Conservation (phyloP, 2,113 vertebrate genomes). For the Malurus cyaneus region DNA sequence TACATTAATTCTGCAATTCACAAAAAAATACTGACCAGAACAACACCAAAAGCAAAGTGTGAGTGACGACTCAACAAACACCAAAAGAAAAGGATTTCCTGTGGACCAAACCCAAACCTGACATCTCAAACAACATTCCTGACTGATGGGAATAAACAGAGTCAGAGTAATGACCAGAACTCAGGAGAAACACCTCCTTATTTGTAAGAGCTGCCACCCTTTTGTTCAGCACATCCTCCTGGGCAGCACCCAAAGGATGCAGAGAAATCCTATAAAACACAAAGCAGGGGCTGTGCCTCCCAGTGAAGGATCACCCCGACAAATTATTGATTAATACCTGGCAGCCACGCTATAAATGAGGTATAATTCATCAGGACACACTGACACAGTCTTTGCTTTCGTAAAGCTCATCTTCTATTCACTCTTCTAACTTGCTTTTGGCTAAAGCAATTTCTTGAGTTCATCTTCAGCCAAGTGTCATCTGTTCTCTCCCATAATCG, state of each 20-base stretch:
- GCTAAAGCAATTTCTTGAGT: conserved; percentile 61
- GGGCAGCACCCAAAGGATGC: neutral
- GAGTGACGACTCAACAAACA: neutral
- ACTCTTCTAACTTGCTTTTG: conserved; percentile 55
- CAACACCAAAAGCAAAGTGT: fast-evolving
- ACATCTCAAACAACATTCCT: neutral
- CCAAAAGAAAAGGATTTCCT: neutral
- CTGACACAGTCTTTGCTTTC: conserved; percentile 61
- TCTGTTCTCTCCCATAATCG: conserved; percentile 57
- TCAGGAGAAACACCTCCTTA: too few relatives aligned
- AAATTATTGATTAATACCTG: conserved; percentile 49
- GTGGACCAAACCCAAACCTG: fast-evolving
- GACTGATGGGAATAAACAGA: neutral
- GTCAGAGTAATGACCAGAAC: neutral
- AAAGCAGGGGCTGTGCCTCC: neutral
- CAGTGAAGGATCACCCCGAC: neutral
- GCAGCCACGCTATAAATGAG: conserved; percentile 49
- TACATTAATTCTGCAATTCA: neutral
- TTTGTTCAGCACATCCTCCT: neutral
- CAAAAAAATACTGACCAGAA: neutral
- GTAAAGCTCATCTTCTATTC: conserved; percentile 59
- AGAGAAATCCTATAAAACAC: neutral
- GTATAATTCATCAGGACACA: conserved; percentile 40
- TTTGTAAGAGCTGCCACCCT: neutral
- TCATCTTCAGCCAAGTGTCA: conserved; percentile 59